A percentile compares a stretch with the other conserved stretches of the same genome.
Evolutionary conservation across 2,888 invertebrate species (phyloP).

Genomic region (Disparrhopalites patrizii): DNA sequence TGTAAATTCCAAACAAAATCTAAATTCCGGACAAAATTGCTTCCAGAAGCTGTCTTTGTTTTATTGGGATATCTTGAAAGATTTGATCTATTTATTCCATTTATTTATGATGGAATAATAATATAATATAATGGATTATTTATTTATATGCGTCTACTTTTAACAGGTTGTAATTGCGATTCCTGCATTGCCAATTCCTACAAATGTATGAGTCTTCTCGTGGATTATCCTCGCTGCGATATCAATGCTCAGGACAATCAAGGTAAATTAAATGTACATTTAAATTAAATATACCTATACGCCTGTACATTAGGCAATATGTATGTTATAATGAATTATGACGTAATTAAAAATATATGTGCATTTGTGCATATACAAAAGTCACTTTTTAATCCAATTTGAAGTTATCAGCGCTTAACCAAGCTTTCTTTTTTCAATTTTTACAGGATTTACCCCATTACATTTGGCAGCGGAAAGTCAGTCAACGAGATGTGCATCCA

Average conservation of each 20-base stretch:
- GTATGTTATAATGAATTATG: background rate
- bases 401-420: background rate
- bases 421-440: background rate
- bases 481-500: slow-evolving; percentile 42
- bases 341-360: background rate
- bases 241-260: slow-evolving; percentile 45
- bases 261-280: slow-evolving; percentile 26
- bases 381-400: background rate
- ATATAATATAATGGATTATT: too few species aligned
- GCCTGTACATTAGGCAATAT: background rate
- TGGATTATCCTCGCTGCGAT: slow-evolving; percentile 41
- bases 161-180: slow-evolving; percentile 44
- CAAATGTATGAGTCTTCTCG: slow-evolving; percentile 31
- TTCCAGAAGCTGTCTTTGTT: too few species aligned
- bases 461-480: slow-evolving; percentile 47
- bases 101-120: too few species aligned
- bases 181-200: slow-evolving; percentile 38
- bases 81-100: too few species aligned
- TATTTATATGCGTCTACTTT: too few species aligned
- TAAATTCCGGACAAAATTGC: too few species aligned
- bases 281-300: background rate
- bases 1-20: too few species aligned
- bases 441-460: slow-evolving; percentile 27
- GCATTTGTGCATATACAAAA: background rate
- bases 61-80: too few species aligned